Conservation (phyloP, 2,113 vertebrate species). For the Hyperopisus bebe region DNA sequence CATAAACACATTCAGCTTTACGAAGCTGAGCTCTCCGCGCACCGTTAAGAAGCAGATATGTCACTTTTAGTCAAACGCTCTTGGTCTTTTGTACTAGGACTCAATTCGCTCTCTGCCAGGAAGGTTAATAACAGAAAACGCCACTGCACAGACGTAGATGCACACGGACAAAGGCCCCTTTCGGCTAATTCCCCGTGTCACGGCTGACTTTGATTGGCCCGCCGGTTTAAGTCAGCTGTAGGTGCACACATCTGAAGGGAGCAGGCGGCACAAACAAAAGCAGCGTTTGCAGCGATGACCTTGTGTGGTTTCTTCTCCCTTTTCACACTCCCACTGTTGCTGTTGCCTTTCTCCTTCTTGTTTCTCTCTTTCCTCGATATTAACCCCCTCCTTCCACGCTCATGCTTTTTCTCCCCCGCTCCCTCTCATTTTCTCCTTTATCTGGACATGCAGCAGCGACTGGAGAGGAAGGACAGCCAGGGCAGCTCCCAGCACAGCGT, state of each 20-base stretch:
- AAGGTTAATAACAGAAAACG: not conserved
- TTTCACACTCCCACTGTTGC: conserved; percentile 6
- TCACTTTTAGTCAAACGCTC: not conserved
- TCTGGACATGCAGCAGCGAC: conserved; percentile 70
- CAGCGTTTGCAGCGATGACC: not conserved
- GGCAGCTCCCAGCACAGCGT: conserved; percentile 94
- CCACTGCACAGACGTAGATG: not conserved
- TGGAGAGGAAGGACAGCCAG: conserved; percentile 98
- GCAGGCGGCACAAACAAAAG: not conserved
- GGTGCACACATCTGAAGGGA: not conserved
- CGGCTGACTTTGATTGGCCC: not conserved
- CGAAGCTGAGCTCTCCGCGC: not conserved
- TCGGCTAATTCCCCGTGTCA: not conserved
- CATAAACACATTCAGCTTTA: not conserved
- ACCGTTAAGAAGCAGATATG: not conserved
- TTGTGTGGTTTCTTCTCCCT: conserved; percentile 6
- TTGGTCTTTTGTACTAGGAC: not conserved
- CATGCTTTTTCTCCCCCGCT: not conserved
- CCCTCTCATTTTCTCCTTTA: conserved; percentile 9
- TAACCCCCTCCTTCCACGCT: not conserved
- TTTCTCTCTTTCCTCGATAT: not conserved
- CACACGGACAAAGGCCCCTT: not conserved
- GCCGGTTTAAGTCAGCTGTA: not conserved
- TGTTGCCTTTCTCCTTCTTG: not conserved
- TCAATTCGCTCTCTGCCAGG: not conserved